A percentile compares a stretch with the other conserved stretches of the same genome.
Evolutionary conservation across 2,113 vertebrate genomes (phyloP).

Genomic region (Sigmodon hispidus): DNA sequence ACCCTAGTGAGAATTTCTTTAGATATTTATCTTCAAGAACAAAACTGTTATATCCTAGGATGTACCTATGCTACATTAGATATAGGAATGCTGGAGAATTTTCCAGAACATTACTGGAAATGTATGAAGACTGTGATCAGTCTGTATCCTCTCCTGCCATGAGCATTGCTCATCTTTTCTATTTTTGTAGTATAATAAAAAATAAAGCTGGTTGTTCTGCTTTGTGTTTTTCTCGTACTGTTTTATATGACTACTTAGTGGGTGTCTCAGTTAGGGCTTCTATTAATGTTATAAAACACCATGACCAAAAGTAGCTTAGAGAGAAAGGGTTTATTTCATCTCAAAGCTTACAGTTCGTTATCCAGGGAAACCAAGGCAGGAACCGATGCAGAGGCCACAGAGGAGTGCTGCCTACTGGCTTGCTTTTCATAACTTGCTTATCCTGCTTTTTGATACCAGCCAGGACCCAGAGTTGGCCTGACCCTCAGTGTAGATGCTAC

Average conservation of each 20-base stretch:
- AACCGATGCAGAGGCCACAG: background rate
- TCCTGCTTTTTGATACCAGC: background rate
- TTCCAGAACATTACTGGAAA: background rate
- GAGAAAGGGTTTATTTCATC: background rate
- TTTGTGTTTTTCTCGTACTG: background rate
- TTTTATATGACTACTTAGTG: background rate
- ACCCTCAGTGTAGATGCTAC: background rate
- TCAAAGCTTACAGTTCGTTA: background rate
- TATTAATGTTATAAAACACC: background rate
- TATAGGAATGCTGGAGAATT: background rate
- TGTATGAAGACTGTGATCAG: background rate
- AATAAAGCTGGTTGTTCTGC: slow-evolving; percentile 1
- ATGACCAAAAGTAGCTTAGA: background rate
- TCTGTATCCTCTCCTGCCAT: background rate
- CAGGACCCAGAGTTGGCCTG: background rate
- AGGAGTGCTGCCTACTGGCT: background rate
- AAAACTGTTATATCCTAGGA: background rate
- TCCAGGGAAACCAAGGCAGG: background rate
- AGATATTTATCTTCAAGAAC: background rate
- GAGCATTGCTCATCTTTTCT: background rate
- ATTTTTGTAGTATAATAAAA: background rate
- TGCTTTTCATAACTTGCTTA: background rate
- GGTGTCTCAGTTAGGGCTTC: background rate
- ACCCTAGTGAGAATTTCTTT: background rate
- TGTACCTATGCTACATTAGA: background rate